Conservation (phyloP, 2,113 vertebrate species). For the Charadrius vociferus region DNA sequence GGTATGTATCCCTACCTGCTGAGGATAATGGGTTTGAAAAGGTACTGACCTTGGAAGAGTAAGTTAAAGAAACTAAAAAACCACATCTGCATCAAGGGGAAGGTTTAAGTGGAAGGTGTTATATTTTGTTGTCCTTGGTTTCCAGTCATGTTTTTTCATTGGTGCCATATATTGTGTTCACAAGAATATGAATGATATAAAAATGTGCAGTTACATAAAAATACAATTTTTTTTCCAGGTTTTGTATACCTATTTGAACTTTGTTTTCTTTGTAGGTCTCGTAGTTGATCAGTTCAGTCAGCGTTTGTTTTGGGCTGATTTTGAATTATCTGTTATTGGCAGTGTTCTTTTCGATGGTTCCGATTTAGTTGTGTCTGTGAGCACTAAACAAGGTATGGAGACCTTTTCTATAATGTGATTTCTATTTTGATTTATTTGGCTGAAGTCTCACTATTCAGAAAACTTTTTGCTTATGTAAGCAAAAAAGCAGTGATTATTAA, state of each 20-base stretch:
- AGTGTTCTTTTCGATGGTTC: slow-evolving; percentile 93
- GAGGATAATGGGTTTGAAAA: background rate
- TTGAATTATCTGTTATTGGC: slow-evolving; percentile 92
- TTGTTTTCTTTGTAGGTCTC: slow-evolving; percentile 80
- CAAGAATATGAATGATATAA: background rate
- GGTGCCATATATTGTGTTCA: background rate
- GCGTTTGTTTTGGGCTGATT: slow-evolving; percentile 96
- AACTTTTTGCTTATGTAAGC: background rate
- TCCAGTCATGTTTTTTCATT: background rate
- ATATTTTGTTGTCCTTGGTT: background rate
- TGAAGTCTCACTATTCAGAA: background rate
- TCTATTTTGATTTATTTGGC: background rate
- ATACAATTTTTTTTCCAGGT: background rate
- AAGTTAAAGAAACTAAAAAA: background rate
- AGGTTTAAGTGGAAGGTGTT: background rate
- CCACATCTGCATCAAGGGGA: rapidly evolving
- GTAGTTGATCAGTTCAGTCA: slow-evolving; percentile 94
- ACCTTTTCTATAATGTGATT: background rate
- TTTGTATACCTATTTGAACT: background rate
- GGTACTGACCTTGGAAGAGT: background rate
- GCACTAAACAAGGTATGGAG: slow-evolving; percentile 87
- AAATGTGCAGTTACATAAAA: background rate
- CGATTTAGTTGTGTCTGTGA: slow-evolving; percentile 84
- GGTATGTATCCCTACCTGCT: background rate
- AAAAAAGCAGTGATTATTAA: background rate